Percentiles rank a stretch among this genome's conserved stretches.
These are phyloP conservation scores for Adelosebastes latens DNA, from an alignment of 2,797 vertebrate species.

Conservation along the genomic window DNA sequence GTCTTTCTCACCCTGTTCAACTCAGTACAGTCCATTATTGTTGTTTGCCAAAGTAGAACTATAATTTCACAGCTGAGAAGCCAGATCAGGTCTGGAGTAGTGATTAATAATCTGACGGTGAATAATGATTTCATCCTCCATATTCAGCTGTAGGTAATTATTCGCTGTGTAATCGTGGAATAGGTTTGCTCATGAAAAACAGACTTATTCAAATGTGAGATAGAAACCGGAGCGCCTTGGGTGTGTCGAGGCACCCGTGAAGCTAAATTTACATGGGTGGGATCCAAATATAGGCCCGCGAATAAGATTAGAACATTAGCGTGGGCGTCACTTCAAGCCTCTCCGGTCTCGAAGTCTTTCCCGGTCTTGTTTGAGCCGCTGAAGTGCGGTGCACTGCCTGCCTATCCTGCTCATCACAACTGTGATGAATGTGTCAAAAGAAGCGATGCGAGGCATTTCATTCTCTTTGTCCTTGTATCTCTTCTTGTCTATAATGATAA, in stretches of 20 bases:
- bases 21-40: constrained; percentile 78
- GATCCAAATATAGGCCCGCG: constrained; percentile 70
- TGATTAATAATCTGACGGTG: constrained; percentile 84
- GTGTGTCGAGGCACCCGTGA: constrained; percentile 70
- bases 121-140: constrained; percentile 80
- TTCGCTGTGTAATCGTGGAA: constrained; percentile 81
- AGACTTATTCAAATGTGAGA: constrained; percentile 77
- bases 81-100: constrained; percentile 78
- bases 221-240: constrained; percentile 60
- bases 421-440: constrained; percentile 69
- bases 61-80: constrained; percentile 85
- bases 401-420: constrained; percentile 46
- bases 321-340: constrained; percentile 61
- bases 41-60: constrained; percentile 85
- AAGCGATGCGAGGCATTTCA: constrained; percentile 50
- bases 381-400: constrained; percentile 39
- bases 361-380: constrained; percentile 31
- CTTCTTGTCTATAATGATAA: constrained; percentile 61
- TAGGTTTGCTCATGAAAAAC: constrained; percentile 77
- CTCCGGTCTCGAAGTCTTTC: constrained; percentile 42
- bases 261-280: constrained; percentile 70
- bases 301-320: constrained; percentile 73
- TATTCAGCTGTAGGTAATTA: constrained; percentile 82
- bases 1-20: constrained; percentile 43
- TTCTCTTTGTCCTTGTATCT: constrained; percentile 61